These are phyloP conservation scores for Rhea americana DNA, from an alignment of 2,113 vertebrate genomes.

Conservation along the genomic window DNA sequence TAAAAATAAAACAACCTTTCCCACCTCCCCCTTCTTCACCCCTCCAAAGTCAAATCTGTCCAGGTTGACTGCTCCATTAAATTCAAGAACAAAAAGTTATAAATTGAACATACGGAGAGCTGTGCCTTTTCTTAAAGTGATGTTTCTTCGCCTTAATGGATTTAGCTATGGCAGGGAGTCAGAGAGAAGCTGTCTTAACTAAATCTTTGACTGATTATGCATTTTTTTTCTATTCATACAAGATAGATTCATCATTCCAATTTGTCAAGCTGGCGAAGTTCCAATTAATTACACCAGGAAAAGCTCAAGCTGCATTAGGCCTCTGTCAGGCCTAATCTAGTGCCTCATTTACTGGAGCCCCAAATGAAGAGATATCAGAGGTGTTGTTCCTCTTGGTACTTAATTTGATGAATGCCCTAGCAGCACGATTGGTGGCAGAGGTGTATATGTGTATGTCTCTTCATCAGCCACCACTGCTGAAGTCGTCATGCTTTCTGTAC, in stretches of 20 bases:
- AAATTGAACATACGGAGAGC: constrained; percentile 85
- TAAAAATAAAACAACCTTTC: constrained; percentile 66
- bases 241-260: constrained; percentile 99
- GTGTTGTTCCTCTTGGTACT: constrained; percentile 90
- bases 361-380: constrained; percentile 97
- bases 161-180: constrained; percentile 83
- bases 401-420: constrained; percentile 96
- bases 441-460: constrained; percentile 81
- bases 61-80: constrained; percentile 90
- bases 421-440: constrained; percentile 81
- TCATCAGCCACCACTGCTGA: constrained; percentile 77
- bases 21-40: constrained; percentile 25
- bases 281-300: constrained; percentile 97
- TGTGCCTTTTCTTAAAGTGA: constrained; percentile 79
- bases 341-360: constrained; percentile 94
- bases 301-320: constrained; percentile 85
- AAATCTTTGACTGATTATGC: constrained; percentile 99
- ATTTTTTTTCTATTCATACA: constrained; percentile 96
- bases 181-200: constrained; percentile 88
- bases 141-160: constrained; percentile 89
- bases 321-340: constrained; percentile 92
- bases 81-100: constrained; percentile 88
- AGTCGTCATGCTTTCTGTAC: constrained; percentile 77
- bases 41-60: constrained; percentile 78
- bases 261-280: constrained; percentile 98